Conservation (phyloP, 2,888 invertebrate genomes). For the Drosophila putrida region DNA sequence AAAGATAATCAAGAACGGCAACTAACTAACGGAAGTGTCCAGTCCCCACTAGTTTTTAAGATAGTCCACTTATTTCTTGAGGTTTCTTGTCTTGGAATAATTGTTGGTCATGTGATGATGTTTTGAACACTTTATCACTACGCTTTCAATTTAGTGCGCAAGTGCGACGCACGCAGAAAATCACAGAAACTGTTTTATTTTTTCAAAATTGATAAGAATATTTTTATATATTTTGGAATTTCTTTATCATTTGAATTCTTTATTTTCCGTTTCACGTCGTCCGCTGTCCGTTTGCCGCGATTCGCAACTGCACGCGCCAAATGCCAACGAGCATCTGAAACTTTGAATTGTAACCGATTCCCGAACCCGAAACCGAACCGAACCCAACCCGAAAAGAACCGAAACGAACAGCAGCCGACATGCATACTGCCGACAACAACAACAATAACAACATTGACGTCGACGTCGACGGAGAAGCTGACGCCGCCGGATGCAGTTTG, state of each 20-base stretch:
- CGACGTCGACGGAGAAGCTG: conserved; percentile 18
- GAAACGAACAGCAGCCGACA: conserved; percentile 11
- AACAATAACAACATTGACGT: conserved; percentile 6
- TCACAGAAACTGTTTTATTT: neutral
- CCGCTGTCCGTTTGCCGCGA: conserved; percentile 30
- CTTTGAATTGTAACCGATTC: conserved; percentile 43
- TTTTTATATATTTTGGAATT: conserved; percentile 5
- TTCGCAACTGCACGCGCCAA: conserved; percentile 72
- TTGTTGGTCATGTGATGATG: conserved; percentile 11
- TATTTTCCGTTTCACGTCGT: neutral
- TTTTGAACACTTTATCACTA: conserved; percentile 10
- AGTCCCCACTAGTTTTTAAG: conserved; percentile 17
- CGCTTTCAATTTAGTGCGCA: conserved; percentile 37
- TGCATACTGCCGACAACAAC: neutral
- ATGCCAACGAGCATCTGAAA: conserved; percentile 77
- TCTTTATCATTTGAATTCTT: conserved; percentile 5
- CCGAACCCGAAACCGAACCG: conserved; percentile 27
- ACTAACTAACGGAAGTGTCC: conserved; percentile 29
- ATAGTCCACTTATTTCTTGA: conserved; percentile 15
- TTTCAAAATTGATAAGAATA: conserved; percentile 9
- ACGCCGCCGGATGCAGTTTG: conserved; percentile 75
- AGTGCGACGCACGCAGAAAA: conserved; percentile 40
- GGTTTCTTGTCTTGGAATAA: neutral
- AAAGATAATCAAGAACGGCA: conserved; percentile 4
- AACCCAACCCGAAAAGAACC: conserved; percentile 14